Evolutionary conservation across 1,140 invertebrate genomes (phyloP).

Genomic region (Megalopta genalis): DNA sequence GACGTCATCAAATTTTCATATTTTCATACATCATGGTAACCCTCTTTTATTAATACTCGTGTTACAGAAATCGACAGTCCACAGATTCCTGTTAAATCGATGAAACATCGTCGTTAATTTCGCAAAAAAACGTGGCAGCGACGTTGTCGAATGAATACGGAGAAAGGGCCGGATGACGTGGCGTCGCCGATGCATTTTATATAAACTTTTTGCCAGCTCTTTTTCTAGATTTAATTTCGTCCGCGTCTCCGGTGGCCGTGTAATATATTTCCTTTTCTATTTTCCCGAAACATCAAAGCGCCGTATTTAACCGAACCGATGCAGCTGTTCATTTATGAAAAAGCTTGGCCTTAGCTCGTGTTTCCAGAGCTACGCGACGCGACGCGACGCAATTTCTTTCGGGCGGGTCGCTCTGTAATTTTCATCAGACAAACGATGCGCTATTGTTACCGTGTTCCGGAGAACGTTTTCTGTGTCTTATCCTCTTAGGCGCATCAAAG

Average conservation of each 20-base stretch:
- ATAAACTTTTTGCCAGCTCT: not conserved
- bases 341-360: constrained; percentile 11
- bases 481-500: constrained; percentile 35
- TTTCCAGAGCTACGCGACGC: constrained; percentile 23
- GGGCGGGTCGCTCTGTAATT: constrained; percentile 41
- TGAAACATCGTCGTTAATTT: too few species aligned
- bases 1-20: too few species aligned
- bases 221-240: not conserved
- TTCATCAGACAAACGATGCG: constrained; percentile 43
- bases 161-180: not conserved
- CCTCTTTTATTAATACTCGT: too few species aligned
- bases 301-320: constrained; percentile 26
- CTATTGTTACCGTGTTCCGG: constrained; percentile 29
- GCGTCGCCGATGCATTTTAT: not conserved
- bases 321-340: constrained; percentile 38
- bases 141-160: too few species aligned
- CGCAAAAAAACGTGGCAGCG: too few species aligned
- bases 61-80: too few species aligned
- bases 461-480: constrained; percentile 34
- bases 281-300: not conserved
- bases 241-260: not conserved
- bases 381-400: constrained; percentile 34
- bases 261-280: not conserved
- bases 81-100: too few species aligned
- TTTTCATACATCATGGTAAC: too few species aligned